Percentiles rank a stretch among this genome's conserved stretches.
Conservation (phyloP, 2,113 vertebrate species). For the Odobenus rosmarus region DNA sequence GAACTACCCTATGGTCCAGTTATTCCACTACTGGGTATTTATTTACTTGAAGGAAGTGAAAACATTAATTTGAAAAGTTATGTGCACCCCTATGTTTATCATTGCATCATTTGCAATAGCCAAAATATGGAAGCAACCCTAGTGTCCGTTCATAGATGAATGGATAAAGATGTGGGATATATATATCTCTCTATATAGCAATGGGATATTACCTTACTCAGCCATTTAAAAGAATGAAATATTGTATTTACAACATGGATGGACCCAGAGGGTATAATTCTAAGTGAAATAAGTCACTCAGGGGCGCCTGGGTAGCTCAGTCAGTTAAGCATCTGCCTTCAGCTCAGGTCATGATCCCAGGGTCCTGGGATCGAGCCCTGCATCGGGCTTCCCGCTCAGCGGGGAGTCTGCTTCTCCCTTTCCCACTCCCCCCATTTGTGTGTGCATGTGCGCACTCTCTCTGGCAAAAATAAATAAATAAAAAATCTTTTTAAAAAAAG, state of each 20-base stretch:
- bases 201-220: not conserved
- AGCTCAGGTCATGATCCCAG: no score
- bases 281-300: not conserved
- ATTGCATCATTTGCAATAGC: not conserved
- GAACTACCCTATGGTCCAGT: not conserved
- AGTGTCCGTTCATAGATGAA: not conserved
- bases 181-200: not conserved
- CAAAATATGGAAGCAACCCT: not conserved
- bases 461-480: no score
- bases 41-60: not conserved
- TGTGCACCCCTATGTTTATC: not conserved
- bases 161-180: not conserved
- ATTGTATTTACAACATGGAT: not conserved
- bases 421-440: no score
- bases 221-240: not conserved
- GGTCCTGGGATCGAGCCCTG: no score
- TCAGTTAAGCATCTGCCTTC: no score
- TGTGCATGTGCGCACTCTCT: no score
- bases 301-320: no score
- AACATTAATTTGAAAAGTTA: not conserved
- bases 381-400: no score
- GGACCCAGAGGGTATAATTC: not conserved
- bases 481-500: no score
- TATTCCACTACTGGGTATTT: not conserved
- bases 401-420: no score